Evolutionary conservation across 1,140 invertebrate genomes (phyloP).

Genomic region (Euwallacea similis): DNA sequence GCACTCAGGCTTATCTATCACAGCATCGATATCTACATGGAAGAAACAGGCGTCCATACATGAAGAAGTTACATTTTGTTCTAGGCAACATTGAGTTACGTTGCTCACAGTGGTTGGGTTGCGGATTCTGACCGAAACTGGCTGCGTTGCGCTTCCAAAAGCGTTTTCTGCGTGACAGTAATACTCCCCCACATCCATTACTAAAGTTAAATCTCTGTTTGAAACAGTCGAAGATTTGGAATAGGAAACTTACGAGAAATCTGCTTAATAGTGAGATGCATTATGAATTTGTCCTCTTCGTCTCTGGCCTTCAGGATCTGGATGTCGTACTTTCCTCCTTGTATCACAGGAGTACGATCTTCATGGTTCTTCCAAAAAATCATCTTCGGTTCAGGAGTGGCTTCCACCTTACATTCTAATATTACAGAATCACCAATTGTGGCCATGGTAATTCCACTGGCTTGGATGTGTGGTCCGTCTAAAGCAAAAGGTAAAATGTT

Average conservation of each 20-base stretch:
- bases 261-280: constrained; percentile 72
- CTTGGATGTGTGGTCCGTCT: constrained; percentile 76
- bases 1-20: constrained; percentile 76
- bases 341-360: constrained; percentile 69
- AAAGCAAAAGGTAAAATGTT: constrained; percentile 18
- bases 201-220: constrained; percentile 41
- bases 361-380: constrained; percentile 76
- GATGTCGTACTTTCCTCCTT: constrained; percentile 73
- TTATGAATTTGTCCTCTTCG: constrained; percentile 66
- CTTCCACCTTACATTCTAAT: constrained; percentile 74
- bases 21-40: constrained; percentile 77
- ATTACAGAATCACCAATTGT: constrained; percentile 70
- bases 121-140: constrained; percentile 70
- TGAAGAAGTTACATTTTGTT: constrained; percentile 70
- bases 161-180: constrained; percentile 81
- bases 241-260: constrained; percentile 53
- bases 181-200: constrained; percentile 74
- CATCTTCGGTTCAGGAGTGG: constrained; percentile 75
- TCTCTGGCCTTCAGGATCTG: constrained; percentile 60
- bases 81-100: constrained; percentile 72
- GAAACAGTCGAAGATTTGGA: background rate
- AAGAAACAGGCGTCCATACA: constrained; percentile 81
- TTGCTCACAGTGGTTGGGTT: constrained; percentile 65
- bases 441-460: constrained; percentile 73
- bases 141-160: constrained; percentile 69